Evolutionary conservation across 2,888 invertebrate species (phyloP).

Genomic region (Andricus quercusramuli): DNA sequence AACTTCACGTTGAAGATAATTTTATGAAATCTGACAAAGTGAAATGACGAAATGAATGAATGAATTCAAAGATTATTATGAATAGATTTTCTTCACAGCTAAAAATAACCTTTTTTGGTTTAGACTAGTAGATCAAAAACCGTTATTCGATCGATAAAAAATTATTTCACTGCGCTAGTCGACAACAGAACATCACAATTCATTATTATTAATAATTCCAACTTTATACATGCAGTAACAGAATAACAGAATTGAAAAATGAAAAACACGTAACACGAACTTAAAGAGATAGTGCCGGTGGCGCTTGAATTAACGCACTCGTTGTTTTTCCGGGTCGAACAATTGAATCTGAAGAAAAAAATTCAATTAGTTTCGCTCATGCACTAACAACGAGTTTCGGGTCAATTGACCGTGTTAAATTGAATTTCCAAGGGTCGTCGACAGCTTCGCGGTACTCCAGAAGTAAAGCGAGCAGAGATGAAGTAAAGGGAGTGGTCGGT

Average conservation of each 20-base stretch:
- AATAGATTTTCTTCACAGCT: no score
- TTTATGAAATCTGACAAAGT: no score
- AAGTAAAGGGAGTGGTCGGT: neutral
- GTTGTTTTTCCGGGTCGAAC: neutral
- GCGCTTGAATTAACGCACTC: conserved; percentile 2
- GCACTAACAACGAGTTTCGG: conserved; percentile 15
- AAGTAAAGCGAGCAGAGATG: neutral
- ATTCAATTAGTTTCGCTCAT: neutral
- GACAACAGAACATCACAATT: no score
- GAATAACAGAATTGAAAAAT: neutral
- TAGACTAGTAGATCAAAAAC: no score
- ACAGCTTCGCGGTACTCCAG: conserved; percentile 8
- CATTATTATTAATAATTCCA: no score
- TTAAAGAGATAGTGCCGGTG: neutral
- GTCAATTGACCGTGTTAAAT: conserved; percentile 28
- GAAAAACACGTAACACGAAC: neutral
- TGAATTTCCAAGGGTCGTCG: conserved; percentile 35
- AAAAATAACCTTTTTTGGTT: no score
- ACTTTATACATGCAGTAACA: no score
- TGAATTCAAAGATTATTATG: no score
- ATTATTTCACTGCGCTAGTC: no score
- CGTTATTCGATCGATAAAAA: no score
- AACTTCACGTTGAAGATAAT: no score
- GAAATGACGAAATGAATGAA: no score
- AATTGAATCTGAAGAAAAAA: conserved; percentile 21